These are phyloP conservation scores for Nesidiocoris tenuis DNA, from an alignment of 2,888 invertebrate species.

Conservation along the genomic window DNA sequence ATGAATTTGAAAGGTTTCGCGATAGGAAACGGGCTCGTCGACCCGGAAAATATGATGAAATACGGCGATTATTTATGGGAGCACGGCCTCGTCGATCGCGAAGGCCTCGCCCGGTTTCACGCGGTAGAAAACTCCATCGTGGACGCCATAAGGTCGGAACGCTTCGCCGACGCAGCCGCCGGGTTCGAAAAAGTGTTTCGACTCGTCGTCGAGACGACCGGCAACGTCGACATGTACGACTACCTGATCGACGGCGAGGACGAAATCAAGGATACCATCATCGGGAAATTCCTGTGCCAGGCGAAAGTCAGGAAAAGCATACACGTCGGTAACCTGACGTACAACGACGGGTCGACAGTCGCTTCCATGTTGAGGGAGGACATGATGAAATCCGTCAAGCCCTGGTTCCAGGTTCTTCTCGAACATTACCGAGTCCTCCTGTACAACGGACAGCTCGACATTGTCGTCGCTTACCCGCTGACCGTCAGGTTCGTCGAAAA, in stretches of 20 bases:
- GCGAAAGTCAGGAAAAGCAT: constrained; percentile 43
- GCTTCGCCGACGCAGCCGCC: constrained; percentile 31
- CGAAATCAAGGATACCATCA: neutral
- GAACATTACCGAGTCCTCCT: constrained; percentile 68
- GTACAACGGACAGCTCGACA: constrained; percentile 88
- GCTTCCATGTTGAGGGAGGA: constrained; percentile 71
- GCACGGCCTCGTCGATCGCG: constrained; percentile 58
- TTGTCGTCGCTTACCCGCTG: constrained; percentile 85
- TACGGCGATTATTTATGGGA: constrained; percentile 80
- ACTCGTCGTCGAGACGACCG: neutral
- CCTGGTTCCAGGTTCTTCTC: constrained; percentile 67
- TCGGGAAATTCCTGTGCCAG: constrained; percentile 15
- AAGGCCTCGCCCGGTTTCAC: constrained; percentile 51
- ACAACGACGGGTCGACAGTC: constrained; percentile 56
- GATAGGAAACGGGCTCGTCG: constrained; percentile 79
- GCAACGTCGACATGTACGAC: constrained; percentile 20
- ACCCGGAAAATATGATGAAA: constrained; percentile 71
- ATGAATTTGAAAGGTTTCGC: constrained; percentile 71
- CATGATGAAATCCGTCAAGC: constrained; percentile 77
- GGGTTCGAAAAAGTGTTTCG: constrained; percentile 23
- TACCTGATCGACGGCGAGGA: constrained; percentile 2
- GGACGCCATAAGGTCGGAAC: constrained; percentile 10
- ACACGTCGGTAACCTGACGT: constrained; percentile 48
- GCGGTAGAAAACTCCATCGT: constrained; percentile 38
- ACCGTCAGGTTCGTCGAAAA: constrained; percentile 75